Conservation (phyloP, 2,797 vertebrate species). For the Austrolebias charrua region DNA sequence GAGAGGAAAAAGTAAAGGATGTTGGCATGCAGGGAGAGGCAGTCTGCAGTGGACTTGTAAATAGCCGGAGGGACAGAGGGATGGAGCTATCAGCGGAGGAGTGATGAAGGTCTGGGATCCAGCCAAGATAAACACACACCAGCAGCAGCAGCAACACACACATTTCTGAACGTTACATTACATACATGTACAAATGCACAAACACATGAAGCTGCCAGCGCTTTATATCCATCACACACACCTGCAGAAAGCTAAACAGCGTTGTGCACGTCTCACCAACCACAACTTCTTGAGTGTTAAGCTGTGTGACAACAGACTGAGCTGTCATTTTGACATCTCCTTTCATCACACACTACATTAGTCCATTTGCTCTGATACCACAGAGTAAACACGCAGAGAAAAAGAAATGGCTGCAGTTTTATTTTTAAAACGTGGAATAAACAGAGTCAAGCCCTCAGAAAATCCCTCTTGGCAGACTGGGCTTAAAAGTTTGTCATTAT, state of each 20-base stretch:
- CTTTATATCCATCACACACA: constrained; percentile 54
- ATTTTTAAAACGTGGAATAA: constrained; percentile 49
- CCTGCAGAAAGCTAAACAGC: constrained; percentile 56
- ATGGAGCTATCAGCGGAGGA: constrained; percentile 80
- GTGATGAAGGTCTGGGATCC: constrained; percentile 78
- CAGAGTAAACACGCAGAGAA: constrained; percentile 59
- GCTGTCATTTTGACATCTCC: constrained; percentile 64
- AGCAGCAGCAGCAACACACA: constrained; percentile 50
- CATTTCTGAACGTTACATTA: constrained; percentile 25
- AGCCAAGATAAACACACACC: constrained; percentile 81
- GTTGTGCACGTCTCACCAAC: constrained; percentile 43
- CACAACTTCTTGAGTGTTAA: constrained; percentile 66
- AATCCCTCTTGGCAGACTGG: constrained; percentile 32
- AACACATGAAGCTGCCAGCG: constrained; percentile 43
- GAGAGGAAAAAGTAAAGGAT: constrained; percentile 62
- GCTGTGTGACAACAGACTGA: constrained; percentile 66
- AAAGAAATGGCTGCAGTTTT: constrained; percentile 50
- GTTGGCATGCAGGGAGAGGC: constrained; percentile 74
- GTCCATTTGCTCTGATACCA: constrained; percentile 61
- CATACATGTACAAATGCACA: constrained; percentile 41
- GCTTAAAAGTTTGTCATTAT: constrained; percentile 29
- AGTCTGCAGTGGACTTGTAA: constrained; percentile 75
- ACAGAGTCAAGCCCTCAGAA: constrained; percentile 34
- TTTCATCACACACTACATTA: constrained; percentile 75
- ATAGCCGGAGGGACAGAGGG: constrained; percentile 74